Evolutionary conservation across 2,888 invertebrate species (phyloP).

Genomic region (Euspilapteryx auroguttella): DNA sequence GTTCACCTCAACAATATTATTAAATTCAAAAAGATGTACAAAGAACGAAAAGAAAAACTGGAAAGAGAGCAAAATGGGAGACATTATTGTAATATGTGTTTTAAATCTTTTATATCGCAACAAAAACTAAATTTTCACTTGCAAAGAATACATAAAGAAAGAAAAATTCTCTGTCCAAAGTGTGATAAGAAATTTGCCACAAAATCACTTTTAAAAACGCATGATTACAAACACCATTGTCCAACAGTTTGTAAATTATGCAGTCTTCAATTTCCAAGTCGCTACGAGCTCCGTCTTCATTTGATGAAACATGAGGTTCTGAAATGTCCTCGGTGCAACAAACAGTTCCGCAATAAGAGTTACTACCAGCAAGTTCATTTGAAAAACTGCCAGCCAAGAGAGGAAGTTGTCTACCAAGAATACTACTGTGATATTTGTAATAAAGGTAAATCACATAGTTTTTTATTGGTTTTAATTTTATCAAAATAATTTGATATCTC

Average conservation of each 20-base stretch:
- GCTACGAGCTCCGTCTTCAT: conserved; percentile 21
- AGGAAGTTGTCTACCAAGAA: conserved; percentile 18
- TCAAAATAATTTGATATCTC: too few species aligned
- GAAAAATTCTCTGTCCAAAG: conserved; percentile 2
- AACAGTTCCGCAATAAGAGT: too few species aligned
- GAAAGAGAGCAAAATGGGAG: conserved; percentile 11
- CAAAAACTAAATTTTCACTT: too few species aligned
- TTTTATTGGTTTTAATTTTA: too few species aligned
- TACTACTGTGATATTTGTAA: conserved; percentile 36
- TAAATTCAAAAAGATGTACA: neutral
- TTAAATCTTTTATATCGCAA: conserved; percentile 9
- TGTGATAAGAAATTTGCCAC: conserved; percentile 17
- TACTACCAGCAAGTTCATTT: conserved; percentile 23
- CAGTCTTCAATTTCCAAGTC: conserved; percentile 26
- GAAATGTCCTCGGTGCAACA: too few species aligned
- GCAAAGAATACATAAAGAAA: conserved; percentile 5
- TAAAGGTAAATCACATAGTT: too few species aligned
- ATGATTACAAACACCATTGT: conserved; percentile 22
- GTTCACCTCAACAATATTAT: neutral
- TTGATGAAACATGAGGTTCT: conserved; percentile 25
- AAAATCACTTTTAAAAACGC: conserved; percentile 21
- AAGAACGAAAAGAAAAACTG: too few species aligned
- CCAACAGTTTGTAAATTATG: conserved; percentile 29
- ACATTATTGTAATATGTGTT: conserved; percentile 27
- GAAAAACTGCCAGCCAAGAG: conserved; percentile 22